Evolutionary conservation across 2,113 vertebrate species (phyloP).

Genomic region (Pseudorasbora parva): DNA sequence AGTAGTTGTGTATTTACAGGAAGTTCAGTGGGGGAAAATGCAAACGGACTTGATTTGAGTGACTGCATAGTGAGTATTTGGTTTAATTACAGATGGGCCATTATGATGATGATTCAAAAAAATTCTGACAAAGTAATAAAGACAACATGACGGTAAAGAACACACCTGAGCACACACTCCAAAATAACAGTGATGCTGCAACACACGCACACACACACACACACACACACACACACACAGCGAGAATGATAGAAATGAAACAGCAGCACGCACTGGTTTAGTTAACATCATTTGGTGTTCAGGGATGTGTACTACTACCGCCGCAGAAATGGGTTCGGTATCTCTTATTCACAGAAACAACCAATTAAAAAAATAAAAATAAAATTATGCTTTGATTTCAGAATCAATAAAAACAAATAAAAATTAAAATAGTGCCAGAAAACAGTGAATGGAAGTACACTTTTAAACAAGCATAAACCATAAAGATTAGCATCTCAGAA

Average conservation of each 20-base stretch:
- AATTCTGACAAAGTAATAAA: slow-evolving; percentile 15
- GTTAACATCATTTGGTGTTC: slow-evolving; percentile 50
- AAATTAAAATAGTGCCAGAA: slow-evolving; percentile 50
- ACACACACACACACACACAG: neutral
- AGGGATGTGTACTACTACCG: slow-evolving; percentile 36
- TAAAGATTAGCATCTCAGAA: slow-evolving; percentile 16
- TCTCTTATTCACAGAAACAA: neutral
- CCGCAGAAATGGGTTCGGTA: slow-evolving; percentile 31
- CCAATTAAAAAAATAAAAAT: neutral
- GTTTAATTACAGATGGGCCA: slow-evolving; percentile 77
- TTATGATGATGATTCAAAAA: neutral
- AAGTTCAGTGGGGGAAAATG: slow-evolving; percentile 48
- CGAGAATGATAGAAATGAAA: slow-evolving; percentile 5
- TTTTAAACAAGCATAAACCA: slow-evolving; percentile 10
- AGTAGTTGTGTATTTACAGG: slow-evolving; percentile 53
- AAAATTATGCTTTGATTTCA: slow-evolving; percentile 21
- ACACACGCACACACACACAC: neutral
- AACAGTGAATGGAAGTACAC: slow-evolving; percentile 29
- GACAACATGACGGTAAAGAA: slow-evolving; percentile 55
- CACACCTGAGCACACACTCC: slow-evolving; percentile 15
- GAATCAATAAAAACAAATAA: slow-evolving; percentile 21
- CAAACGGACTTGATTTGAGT: slow-evolving; percentile 70
- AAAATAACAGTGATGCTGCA: slow-evolving; percentile 15
- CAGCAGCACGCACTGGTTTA: slow-evolving; percentile 22
- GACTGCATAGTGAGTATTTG: slow-evolving; percentile 84